Percentiles rank a stretch among this genome's conserved stretches.
phyloP scores from a whole-genome alignment of 2,113 vertebrate genomes.

The Colinus virginianus region DNA sequence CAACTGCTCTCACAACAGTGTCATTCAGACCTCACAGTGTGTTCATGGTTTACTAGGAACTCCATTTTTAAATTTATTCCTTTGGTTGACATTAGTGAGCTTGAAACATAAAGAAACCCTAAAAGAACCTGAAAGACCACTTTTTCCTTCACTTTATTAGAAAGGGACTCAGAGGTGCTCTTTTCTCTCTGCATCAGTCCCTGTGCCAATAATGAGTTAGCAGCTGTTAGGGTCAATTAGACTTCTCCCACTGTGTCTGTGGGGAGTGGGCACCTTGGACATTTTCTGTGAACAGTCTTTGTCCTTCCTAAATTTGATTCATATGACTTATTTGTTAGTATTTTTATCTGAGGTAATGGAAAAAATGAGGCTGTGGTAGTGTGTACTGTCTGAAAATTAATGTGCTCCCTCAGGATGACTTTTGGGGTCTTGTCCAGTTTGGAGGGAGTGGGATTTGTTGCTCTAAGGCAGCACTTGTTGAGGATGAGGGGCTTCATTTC shows the following conservation, averaged over 20 bases:
- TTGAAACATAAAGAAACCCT: not conserved
- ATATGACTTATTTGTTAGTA: conserved; percentile 3
- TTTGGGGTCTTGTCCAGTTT: not conserved
- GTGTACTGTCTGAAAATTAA: not conserved
- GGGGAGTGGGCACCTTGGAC: not conserved
- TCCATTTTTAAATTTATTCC: not conserved
- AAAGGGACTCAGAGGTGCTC: not conserved
- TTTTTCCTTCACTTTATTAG: not conserved
- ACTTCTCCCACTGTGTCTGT: fast-evolving
- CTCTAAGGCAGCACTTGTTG: not conserved
- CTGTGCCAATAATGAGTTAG: not conserved
- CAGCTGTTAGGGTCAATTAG: not conserved
- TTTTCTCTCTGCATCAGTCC: not conserved
- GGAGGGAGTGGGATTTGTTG: not conserved
- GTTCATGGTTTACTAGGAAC: not conserved
- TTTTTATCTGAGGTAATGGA: not conserved
- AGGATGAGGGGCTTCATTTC: not conserved
- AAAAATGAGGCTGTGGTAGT: not conserved
- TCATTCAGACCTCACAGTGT: not conserved
- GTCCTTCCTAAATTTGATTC: not conserved
- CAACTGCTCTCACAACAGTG: not conserved
- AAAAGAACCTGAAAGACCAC: not conserved
- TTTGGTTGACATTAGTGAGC: not conserved
- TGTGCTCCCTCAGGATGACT: not conserved
- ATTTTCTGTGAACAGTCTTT: not conserved